Evolutionary conservation across 2,888 invertebrate species (phyloP), one percentile per base, ranked within the genome.

Genomic region (Venustoraphidia nigricollis): DNA sequence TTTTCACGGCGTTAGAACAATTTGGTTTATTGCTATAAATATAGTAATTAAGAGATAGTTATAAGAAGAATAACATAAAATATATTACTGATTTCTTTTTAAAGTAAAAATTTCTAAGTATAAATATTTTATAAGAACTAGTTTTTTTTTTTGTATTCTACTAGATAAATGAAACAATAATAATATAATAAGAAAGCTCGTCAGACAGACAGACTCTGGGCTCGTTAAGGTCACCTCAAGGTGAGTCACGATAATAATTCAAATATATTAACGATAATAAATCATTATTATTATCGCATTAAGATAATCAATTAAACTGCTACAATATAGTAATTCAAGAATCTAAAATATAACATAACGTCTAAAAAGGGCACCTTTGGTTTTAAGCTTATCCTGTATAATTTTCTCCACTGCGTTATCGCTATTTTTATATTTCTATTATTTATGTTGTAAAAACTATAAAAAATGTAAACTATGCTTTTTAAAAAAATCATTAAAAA

Each of bases 331-430:
- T 11, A 11, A 39, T 39, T 11, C 27, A n/a, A 38, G 27, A 13
- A 11, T 45, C 13, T 45, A 27, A 63, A 59, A 62, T 71, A 71
- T 65, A 73, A 74, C 73, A 72, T 74, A 75, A 74, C 70, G 69
- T 70, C 72, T 75, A 27, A 73, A 76, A 76, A 83, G 83, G 83
- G 83, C 83, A 83, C 83, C 83, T 83, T 83, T 83, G 83, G 83
- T 83, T 83, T 83, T 76, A 77, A 81, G 80, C 80, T 80, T 81
- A 79, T 77, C 58, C 53, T 54, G 57, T 55, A 57, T 57, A 53
- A 55, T 56, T 57, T 52, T 50, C 51, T 52, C 52, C 48, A 52
- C 48, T 52, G 50, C 49, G 43, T 42, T 48, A 45, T 47, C 47
- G 48, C 67, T 68, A 68, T 70, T 72, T 54, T 68, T 64, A 67